A percentile compares a stretch with the other conserved stretches of the same genome.
These are phyloP conservation scores for Psittacula echo DNA, from an alignment of 2,797 vertebrate genomes.

Conservation along the genomic window DNA sequence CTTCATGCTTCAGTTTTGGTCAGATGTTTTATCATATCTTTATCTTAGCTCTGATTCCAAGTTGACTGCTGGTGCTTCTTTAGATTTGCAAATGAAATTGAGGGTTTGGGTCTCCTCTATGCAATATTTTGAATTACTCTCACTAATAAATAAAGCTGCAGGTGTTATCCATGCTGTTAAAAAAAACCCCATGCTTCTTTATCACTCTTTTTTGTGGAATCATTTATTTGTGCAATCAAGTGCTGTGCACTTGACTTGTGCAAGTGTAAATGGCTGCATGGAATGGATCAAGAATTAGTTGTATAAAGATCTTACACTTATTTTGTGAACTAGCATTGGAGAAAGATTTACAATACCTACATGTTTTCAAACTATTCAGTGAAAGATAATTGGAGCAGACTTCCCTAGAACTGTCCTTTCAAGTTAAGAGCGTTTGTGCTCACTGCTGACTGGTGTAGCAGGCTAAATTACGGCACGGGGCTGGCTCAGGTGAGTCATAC, in stretches of 20 bases:
- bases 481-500: background rate
- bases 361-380: background rate
- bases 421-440: background rate
- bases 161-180: background rate
- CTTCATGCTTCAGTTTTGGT: background rate
- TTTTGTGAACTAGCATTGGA: background rate
- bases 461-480: background rate
- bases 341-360: background rate
- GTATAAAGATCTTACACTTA: background rate
- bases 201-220: background rate
- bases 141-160: background rate
- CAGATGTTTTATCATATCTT: background rate
- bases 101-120: background rate
- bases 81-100: background rate
- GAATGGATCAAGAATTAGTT: background rate
- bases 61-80: background rate
- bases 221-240: background rate
- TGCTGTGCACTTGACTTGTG: background rate
- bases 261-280: background rate
- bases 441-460: background rate
- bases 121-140: background rate
- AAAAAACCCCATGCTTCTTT: background rate
- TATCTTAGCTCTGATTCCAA: background rate
- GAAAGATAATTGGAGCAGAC: background rate
- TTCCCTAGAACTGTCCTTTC: background rate